Evolutionary conservation across 92 coral and sea anemone genomes (phyloP).

Genomic region (Porites lobata): DNA sequence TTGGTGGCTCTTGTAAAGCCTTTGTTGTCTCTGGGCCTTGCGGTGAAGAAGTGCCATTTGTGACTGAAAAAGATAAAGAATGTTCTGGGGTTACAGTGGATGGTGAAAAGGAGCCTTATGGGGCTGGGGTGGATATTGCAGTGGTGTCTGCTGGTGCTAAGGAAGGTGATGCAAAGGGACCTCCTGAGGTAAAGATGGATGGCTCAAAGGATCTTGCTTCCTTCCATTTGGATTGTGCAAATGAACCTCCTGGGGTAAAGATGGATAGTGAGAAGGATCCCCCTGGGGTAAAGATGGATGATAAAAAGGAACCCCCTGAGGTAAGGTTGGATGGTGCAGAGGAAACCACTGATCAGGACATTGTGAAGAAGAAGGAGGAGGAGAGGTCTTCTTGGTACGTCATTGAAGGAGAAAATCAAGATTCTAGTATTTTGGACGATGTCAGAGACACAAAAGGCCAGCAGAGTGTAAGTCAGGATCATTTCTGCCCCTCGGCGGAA

Average conservation of each 20-base stretch:
- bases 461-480: neutral
- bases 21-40: constrained; percentile 21
- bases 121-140: neutral
- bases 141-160: neutral
- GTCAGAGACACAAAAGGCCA: neutral
- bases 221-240: neutral
- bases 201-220: neutral
- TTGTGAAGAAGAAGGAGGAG: neutral
- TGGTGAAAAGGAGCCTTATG: neutral
- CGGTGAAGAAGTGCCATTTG: neutral
- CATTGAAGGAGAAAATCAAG: neutral
- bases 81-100: neutral
- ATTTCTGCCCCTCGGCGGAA: neutral
- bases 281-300: neutral
- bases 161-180: neutral
- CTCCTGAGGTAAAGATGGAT: neutral
- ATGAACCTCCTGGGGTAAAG: neutral
- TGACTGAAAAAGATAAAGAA: neutral
- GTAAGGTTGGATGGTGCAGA: neutral
- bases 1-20: neutral
- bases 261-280: neutral
- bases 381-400: constrained; percentile 7
- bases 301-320: neutral
- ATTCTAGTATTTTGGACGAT: neutral
- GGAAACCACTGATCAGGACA: neutral